phyloP scores from a whole-genome alignment of 2,888 invertebrate genomes.

The Pandemis heparana region DNA sequence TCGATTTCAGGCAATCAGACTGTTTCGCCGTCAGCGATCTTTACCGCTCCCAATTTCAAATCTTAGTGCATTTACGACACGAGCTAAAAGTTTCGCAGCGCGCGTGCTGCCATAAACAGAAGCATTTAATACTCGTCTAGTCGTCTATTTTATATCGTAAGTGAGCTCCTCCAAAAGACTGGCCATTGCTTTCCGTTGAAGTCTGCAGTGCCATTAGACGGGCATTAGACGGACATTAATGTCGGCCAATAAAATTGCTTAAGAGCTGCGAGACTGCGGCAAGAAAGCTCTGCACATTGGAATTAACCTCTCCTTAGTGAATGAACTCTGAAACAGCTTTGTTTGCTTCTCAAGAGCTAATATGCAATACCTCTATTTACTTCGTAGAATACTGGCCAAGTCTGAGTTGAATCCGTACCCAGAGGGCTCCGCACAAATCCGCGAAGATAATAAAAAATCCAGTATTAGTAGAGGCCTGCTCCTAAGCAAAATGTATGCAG shows the following conservation, averaged over 20 bases:
- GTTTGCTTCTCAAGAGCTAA: too few relatives aligned
- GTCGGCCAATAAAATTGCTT: conserved; percentile 16
- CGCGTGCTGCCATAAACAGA: not conserved
- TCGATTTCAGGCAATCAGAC: conserved; percentile 10
- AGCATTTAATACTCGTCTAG: conserved; percentile 28
- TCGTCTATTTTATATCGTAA: conserved; percentile 25
- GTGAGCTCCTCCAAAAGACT: conserved; percentile 17
- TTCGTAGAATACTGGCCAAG: too few relatives aligned
- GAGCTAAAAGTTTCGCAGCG: not conserved
- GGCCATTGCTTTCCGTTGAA: conserved; percentile 14
- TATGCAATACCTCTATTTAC: too few relatives aligned
- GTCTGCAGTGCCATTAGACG: conserved; percentile 12
- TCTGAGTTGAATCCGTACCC: too few relatives aligned
- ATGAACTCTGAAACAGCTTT: too few relatives aligned
- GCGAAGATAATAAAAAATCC: too few relatives aligned
- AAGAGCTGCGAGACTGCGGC: not conserved
- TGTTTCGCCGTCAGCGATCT: not conserved
- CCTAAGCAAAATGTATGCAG: too few relatives aligned
- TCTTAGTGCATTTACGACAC: not conserved
- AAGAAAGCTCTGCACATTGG: not conserved
- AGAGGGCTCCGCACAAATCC: too few relatives aligned
- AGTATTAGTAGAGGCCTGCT: too few relatives aligned
- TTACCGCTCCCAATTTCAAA: not conserved
- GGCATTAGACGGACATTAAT: conserved; percentile 15
- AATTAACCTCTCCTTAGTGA: not conserved